Evolutionary conservation across 2,113 vertebrate species (phyloP).

Genomic region (Meleagris gallopavo): DNA sequence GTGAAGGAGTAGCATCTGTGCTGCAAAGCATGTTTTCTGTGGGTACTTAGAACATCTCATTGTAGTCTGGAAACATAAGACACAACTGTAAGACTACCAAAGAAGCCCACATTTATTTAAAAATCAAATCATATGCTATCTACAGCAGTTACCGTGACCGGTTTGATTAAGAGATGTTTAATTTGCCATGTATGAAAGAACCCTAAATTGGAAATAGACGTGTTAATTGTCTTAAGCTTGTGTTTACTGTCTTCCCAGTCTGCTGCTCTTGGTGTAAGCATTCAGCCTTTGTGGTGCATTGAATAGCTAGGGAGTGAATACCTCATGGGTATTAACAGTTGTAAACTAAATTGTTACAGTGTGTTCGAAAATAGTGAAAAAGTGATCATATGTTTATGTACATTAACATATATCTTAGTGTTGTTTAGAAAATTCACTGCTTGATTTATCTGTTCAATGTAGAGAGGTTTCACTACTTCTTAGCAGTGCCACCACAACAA

Average conservation of each 20-base stretch:
- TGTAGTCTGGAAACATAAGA: neutral
- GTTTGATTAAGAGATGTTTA: neutral
- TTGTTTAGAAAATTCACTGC: neutral
- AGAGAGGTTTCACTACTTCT: neutral
- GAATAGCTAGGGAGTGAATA: accelerated
- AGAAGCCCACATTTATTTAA: neutral
- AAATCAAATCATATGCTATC: neutral
- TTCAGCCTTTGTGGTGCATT: neutral
- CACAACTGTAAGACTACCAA: neutral
- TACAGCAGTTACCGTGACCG: neutral
- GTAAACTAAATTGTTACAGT: neutral
- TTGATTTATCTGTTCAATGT: neutral
- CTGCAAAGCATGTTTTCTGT: neutral
- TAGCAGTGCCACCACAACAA: neutral
- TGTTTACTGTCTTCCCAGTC: neutral
- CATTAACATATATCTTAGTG: neutral
- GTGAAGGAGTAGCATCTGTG: neutral
- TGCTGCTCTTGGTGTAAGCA: neutral
- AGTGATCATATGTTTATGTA: neutral
- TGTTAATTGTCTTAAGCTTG: neutral
- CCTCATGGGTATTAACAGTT: neutral
- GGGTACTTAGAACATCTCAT: accelerated
- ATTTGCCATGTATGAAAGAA: neutral
- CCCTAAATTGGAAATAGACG: neutral
- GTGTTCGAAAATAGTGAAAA: neutral